Evolutionary conservation across 1,140 invertebrate genomes (phyloP), one percentile per base, ranked within the genome.

Genomic region (Calephelis virginiensis): DNA sequence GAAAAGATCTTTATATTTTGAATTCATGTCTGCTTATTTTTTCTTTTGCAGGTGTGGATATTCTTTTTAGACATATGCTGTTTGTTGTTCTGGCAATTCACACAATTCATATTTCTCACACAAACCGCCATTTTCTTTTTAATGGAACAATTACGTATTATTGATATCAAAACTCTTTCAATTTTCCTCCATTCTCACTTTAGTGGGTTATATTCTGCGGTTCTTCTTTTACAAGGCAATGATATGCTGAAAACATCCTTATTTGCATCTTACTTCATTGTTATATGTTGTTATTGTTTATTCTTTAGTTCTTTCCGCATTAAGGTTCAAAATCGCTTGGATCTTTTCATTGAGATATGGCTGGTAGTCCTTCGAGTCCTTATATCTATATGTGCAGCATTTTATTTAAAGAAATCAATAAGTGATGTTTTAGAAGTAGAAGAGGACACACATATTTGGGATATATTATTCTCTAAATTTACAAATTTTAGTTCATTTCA

Each of bases 401-500:
- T 89, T 0, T 83, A 81, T 64, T 65, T 90, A 10, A 91, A 89
- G 63, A 77, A 82, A 11, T 11, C 82, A 0, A 78, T 92, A 4
- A 74, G 82, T 9, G 82, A 82, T 28, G 76, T 91, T 1, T 71
- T 87, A 3, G 77, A 84, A 9, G 84, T 85, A 0, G 77, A 93
- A 53, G 92, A 94, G 28, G 93, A 96, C 91, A 92, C 92, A 38
- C 96, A 98, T 77, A 94, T 97, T 50, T 94, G 94, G 78, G 95
- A 97, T 72, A 93, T 98, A 50, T 85, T 97, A 0, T 92, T 88
- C 64, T 94, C 96, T 1, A 97, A 97, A 85, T 93, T 98, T 50
- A 94, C 93, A 0, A 86, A 93, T 73, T 97, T 94, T 80, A 94
- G 94, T 76, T 95, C 94, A 73, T 97, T 97, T 77, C 96, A 97